These are phyloP conservation scores for Ictalurus punctatus DNA, from an alignment of 2,113 vertebrate species.

Conservation along the genomic window DNA sequence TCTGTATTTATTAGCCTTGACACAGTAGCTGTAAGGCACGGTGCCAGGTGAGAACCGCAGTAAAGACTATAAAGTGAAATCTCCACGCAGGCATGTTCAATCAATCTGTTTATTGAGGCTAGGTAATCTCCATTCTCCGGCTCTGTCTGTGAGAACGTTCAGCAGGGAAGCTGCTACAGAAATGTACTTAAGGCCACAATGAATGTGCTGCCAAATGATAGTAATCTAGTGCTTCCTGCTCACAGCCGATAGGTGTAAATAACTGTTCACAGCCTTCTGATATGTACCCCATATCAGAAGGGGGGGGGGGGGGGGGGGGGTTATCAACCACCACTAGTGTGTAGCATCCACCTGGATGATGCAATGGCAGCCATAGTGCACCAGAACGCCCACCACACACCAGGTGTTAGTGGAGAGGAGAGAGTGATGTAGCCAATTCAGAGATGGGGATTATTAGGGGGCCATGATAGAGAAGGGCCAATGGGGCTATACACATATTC, in stretches of 20 bases:
- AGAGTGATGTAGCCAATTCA: no score
- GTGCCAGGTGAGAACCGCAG: not conserved
- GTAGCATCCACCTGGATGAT: no score
- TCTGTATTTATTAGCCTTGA: constrained; percentile 21
- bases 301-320: no score
- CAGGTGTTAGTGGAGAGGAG: no score
- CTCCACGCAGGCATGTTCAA: not conserved
- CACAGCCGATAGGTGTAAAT: not conserved
- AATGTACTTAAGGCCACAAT: not conserved
- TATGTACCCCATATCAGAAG: not conserved
- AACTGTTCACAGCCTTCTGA: not conserved
- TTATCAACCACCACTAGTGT: no score
- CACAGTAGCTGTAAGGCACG: not conserved
- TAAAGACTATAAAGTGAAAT: constrained; percentile 32
- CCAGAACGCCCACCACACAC: no score
- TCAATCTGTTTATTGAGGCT: constrained; percentile 6
- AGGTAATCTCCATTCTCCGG: not conserved
- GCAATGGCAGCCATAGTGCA: no score
- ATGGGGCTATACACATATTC: no score
- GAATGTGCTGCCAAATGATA: constrained; percentile 15
- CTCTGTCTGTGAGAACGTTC: not conserved
- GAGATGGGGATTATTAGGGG: no score
- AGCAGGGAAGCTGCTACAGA: not conserved
- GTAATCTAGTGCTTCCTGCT: not conserved
- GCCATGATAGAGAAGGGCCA: no score